Base-by-base conservation (phyloP, 1,140 invertebrate genomes). In the Brachionus angularis region DNA sequence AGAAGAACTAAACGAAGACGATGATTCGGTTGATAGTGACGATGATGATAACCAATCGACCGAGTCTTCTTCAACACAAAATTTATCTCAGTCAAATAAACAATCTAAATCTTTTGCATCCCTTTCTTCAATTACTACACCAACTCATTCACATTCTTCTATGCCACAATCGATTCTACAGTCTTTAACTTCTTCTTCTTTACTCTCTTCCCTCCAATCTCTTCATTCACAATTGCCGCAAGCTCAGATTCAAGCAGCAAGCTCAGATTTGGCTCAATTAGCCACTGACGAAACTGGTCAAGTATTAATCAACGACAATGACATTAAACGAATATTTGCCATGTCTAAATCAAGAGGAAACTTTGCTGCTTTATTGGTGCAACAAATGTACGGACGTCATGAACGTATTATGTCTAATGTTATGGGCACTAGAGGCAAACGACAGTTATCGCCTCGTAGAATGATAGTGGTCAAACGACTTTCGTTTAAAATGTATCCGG, bases 341-440 rank as follows among this genome's bases (percentile, higher is more conserved):
- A 67, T 33, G 8, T 67, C 62, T 25, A 67, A 67, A 27, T 67
- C 62, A 33, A 27, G 62, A 23, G 62, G 62, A 5, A 67, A 67
- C 16, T 67, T 67, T n/a, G 33, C 62, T 12, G 62, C 62, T n/a
- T 27, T 67, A 3, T 27, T 67, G 0, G 62, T 67, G n/a, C 62
- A 67, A 67, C 33, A 67, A 33, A 16, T 67, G 27, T 67, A 67
- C 42, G 23, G 39, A 18, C 33, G 36, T 21, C 31, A 67, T 27
- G 62, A 67, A 50, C 39, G 62, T 0, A 33, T 67, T 46, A 33
- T 50, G 27, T 67, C 62, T n/a, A 67, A 67, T n/a, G 62, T 67
- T 34, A 67, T 67, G 62, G 62, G 62, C 10, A 67, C 62, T n/a
- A 46, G 62, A 46, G 62, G 62, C 23, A 67, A 67, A 25, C 39